These are phyloP conservation scores for Gnathonemus longibarbis DNA, from an alignment of 2,113 vertebrate species.

Conservation along the genomic window DNA sequence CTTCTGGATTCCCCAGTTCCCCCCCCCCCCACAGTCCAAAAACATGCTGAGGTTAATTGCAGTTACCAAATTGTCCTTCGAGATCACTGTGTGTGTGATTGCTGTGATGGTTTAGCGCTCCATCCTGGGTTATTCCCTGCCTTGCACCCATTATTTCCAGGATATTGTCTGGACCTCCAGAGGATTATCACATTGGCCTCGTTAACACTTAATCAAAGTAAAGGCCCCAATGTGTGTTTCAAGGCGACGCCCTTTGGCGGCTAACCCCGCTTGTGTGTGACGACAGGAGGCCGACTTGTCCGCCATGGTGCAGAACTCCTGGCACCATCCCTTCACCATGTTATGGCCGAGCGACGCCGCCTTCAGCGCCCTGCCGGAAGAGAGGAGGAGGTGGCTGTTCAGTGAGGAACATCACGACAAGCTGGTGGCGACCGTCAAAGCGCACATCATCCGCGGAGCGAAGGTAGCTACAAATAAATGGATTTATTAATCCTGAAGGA, in stretches of 20 bases:
- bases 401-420: slow-evolving; percentile 71
- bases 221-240: background rate
- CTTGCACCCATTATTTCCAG: background rate
- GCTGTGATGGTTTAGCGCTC: background rate
- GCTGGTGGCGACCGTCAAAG: slow-evolving; percentile 70
- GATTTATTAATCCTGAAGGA: background rate
- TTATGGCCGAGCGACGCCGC: slow-evolving; percentile 84
- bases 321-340: slow-evolving; percentile 78
- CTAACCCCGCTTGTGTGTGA: background rate
- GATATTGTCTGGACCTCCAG: background rate
- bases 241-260: background rate
- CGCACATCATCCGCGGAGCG: slow-evolving; percentile 70
- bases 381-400: slow-evolving; percentile 71
- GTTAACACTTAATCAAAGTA: background rate
- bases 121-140: background rate
- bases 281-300: slow-evolving; percentile 67
- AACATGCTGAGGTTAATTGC: background rate
- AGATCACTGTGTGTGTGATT: background rate
- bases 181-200: background rate
- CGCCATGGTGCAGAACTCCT: slow-evolving; percentile 52
- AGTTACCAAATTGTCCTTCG: background rate
- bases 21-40: background rate
- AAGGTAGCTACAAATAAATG: slow-evolving; percentile 49
- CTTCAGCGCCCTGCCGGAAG: slow-evolving; percentile 59
- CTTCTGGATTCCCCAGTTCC: background rate